A percentile compares a stretch with the other conserved stretches of the same genome.
Evolutionary conservation across 2,797 vertebrate genomes (phyloP).

Genomic region (Paramormyrops hopkinsi): DNA sequence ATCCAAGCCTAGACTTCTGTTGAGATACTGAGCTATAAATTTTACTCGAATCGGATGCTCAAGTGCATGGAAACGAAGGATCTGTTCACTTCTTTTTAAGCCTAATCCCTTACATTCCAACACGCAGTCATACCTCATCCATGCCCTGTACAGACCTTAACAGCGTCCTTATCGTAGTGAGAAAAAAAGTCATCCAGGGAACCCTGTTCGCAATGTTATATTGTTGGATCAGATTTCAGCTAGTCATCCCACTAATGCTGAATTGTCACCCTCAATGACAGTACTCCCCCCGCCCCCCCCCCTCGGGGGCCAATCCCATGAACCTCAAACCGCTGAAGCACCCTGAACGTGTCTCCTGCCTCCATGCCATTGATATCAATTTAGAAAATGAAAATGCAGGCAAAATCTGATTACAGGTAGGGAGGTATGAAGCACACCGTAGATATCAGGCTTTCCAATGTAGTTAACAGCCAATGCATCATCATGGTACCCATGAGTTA

Average conservation of each 20-base stretch:
- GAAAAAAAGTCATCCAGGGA: not conserved
- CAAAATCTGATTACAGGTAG: constrained; percentile 13
- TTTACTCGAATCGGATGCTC: not conserved
- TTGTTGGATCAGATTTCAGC: not conserved
- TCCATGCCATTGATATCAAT: not conserved
- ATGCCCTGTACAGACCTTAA: not conserved
- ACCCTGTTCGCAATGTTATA: not conserved
- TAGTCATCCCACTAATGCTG: not conserved
- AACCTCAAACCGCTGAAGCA: not conserved
- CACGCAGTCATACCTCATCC: not conserved
- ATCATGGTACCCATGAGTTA: not conserved
- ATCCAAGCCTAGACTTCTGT: not conserved
- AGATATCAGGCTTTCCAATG: not conserved
- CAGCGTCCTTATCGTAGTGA: not conserved
- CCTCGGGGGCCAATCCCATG: not conserved
- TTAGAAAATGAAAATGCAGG: constrained; percentile 8
- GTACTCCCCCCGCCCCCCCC: not conserved
- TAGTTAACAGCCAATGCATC: not conserved
- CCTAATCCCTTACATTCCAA: not conserved
- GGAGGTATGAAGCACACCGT: not conserved
- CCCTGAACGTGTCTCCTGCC: not conserved
- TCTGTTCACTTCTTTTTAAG: not conserved
- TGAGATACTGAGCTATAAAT: not conserved
- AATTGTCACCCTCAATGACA: not conserved
- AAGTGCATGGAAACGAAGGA: not conserved